These are phyloP conservation scores for Chelonus insularis DNA, from an alignment of 1,140 invertebrate species.

Conservation along the genomic window DNA sequence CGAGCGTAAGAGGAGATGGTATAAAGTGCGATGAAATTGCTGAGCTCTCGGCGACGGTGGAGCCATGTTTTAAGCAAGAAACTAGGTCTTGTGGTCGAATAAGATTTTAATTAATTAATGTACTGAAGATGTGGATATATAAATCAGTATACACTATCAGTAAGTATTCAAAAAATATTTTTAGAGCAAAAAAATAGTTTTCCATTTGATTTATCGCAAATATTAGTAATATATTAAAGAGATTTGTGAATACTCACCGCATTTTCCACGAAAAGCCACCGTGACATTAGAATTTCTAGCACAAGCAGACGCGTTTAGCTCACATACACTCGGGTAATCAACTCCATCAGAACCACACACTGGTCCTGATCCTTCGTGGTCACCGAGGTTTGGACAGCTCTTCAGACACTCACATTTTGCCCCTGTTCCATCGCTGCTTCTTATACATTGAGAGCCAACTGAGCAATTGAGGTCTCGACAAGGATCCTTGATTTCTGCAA, in stretches of 20 bases:
- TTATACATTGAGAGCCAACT: slow-evolving; percentile 75
- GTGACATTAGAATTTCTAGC: slow-evolving; percentile 73
- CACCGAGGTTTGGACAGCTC: slow-evolving; percentile 77
- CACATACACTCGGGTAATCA: slow-evolving; percentile 80
- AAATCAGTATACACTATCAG: too few relatives aligned
- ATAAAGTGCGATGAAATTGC: slow-evolving; percentile 16
- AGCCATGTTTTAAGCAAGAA: background rate
- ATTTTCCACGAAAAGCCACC: slow-evolving; percentile 86
- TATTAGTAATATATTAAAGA: background rate
- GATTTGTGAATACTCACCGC: slow-evolving; percentile 76
- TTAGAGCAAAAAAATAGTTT: background rate
- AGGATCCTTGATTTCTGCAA: slow-evolving; percentile 77
- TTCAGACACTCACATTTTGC: slow-evolving; percentile 76
- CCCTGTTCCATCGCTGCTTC: slow-evolving; percentile 72
- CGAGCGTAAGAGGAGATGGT: slow-evolving; percentile 1
- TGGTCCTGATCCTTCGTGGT: slow-evolving; percentile 73
- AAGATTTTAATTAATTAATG: slow-evolving; percentile 25
- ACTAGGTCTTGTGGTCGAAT: background rate
- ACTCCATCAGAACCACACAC: slow-evolving; percentile 75
- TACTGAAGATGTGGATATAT: slow-evolving; percentile 1
- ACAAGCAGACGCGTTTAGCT: slow-evolving; percentile 79
- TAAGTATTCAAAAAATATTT: too few relatives aligned
- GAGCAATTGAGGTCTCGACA: slow-evolving; percentile 74
- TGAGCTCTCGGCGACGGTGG: slow-evolving; percentile 6
- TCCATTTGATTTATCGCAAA: background rate